phyloP scores from a whole-genome alignment of 2,113 vertebrate species.

The Anthoscopus minutus region DNA sequence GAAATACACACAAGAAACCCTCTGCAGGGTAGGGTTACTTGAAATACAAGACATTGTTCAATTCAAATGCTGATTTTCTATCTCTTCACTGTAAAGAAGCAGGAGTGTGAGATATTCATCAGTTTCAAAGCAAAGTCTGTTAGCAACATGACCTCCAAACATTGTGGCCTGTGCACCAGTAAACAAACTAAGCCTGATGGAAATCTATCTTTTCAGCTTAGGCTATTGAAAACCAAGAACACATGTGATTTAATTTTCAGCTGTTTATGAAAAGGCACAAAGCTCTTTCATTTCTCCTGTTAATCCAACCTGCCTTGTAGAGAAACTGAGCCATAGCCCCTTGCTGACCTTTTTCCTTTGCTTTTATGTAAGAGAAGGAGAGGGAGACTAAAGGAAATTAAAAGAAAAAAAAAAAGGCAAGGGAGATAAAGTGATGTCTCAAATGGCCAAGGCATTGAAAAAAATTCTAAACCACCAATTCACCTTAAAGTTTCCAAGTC shows the following conservation, averaged over 20 bases:
- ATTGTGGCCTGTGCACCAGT: not conserved
- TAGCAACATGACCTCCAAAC: not conserved
- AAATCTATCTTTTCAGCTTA: not conserved
- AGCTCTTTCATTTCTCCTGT: not conserved
- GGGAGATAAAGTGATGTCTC: not conserved
- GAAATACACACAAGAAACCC: not conserved
- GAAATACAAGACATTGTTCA: slow-evolving; percentile 6
- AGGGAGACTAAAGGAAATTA: not conserved
- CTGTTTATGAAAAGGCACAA: not conserved
- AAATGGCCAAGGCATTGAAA: not conserved
- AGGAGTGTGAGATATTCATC: not conserved
- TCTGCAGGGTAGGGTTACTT: not conserved
- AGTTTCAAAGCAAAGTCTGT: not conserved
- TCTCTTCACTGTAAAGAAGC: not conserved
- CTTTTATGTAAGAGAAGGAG: not conserved
- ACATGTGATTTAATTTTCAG: not conserved
- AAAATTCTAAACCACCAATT: not conserved
- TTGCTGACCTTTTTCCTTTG: not conserved
- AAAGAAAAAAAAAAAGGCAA: not conserved
- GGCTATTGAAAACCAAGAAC: not conserved
- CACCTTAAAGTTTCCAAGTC: not conserved
- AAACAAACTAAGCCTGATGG: not conserved
- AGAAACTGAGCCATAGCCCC: not conserved
- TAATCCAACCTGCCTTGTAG: not conserved
- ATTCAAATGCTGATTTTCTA: not conserved